Evolutionary conservation across 2,113 vertebrate genomes (phyloP).

Genomic region (Copsychus sechellarum): DNA sequence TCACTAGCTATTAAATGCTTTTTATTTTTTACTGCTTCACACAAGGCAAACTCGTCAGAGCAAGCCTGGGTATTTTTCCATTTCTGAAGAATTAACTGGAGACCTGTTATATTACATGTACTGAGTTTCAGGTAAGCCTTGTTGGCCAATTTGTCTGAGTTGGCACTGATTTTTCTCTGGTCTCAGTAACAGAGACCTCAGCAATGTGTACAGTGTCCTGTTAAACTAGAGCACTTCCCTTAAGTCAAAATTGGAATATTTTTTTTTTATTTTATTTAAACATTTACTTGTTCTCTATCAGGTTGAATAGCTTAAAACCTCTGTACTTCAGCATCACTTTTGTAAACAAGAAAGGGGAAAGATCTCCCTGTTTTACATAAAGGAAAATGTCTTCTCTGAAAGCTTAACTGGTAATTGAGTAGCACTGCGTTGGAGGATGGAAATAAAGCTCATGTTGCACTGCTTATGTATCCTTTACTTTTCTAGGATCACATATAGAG

Average conservation of each 20-base stretch:
- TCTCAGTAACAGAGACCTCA: not conserved
- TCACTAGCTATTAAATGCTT: not conserved
- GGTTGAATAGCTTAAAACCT: constrained; percentile 24
- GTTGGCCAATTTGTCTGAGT: not conserved
- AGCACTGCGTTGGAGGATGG: constrained; percentile 33
- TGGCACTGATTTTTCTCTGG: not conserved
- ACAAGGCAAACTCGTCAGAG: not conserved
- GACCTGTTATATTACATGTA: not conserved
- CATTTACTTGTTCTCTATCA: not conserved
- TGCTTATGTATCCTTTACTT: constrained; percentile 22
- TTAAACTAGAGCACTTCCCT: constrained; percentile 17
- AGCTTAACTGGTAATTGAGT: constrained; percentile 16
- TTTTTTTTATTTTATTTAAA: not conserved
- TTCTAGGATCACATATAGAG: not conserved
- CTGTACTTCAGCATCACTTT: constrained; percentile 13
- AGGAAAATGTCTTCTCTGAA: constrained; percentile 26
- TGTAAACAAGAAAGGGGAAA: constrained; percentile 2
- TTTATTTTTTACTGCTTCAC: not conserved
- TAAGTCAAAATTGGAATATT: not conserved
- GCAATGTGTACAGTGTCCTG: not conserved
- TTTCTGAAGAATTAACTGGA: constrained; percentile 48
- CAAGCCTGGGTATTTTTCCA: not conserved
- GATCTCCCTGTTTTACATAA: not conserved
- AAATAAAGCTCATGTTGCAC: constrained; percentile 64
- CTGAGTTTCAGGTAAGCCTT: constrained; percentile 29